Conservation (phyloP, 2,113 vertebrate genomes). For the Butorides virescens region DNA sequence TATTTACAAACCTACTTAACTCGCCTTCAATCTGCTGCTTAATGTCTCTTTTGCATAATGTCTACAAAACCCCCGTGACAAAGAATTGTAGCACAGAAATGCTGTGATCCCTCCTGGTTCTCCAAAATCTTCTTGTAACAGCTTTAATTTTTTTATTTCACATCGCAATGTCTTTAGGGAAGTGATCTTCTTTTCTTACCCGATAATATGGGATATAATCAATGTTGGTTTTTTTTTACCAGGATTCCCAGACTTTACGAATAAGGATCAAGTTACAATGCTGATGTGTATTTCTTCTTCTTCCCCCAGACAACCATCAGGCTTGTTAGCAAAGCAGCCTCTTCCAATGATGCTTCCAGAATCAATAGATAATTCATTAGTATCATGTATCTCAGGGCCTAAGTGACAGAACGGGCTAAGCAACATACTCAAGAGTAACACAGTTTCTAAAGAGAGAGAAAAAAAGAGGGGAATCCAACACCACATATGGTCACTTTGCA, state of each 20-base stretch:
- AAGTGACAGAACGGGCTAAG: not conserved
- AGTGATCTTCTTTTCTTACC: not conserved
- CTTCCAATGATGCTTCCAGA: not conserved
- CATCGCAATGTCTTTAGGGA: not conserved
- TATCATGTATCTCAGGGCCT: not conserved
- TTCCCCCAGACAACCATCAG: not conserved
- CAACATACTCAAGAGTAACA: not conserved
- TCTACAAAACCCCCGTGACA: not conserved
- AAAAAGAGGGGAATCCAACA: not conserved
- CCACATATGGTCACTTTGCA: not conserved
- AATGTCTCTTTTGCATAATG: not conserved
- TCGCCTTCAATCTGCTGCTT: not conserved
- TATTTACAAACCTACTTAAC: not conserved
- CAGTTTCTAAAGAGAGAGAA: not conserved
- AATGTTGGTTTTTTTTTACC: not conserved
- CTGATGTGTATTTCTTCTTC: not conserved
- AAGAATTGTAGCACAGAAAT: not conserved
- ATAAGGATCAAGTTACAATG: not conserved
- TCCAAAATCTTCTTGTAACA: not conserved
- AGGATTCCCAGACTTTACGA: not conserved
- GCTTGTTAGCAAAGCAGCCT: not conserved
- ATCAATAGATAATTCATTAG: slow-evolving; percentile 33
- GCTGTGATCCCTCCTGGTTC: not conserved
- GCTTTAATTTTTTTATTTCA: not conserved
- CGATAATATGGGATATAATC: not conserved